Conservation (phyloP, 2,113 vertebrate genomes). For the Sardina pilchardus region DNA sequence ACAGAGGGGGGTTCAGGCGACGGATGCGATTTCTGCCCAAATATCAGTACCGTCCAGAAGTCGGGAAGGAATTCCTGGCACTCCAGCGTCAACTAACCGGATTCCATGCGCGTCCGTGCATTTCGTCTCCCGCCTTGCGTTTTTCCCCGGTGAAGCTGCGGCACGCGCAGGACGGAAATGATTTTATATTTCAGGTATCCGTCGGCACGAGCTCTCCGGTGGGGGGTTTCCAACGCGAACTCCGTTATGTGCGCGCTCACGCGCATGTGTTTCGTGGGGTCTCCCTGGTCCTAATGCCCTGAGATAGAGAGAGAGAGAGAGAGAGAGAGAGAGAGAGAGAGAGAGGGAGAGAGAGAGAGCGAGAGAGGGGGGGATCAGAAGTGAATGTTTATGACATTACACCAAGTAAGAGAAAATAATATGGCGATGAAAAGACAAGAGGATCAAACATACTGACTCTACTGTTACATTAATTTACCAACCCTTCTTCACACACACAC, state of each 20-base stretch:
- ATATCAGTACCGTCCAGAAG: neutral
- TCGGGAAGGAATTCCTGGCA: neutral
- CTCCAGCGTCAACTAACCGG: neutral
- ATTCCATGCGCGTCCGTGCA: neutral
- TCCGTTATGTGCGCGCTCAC: constrained; percentile 8
- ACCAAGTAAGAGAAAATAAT: neutral
- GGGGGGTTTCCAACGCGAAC: neutral
- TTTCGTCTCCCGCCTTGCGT: neutral
- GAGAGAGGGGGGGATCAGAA: neutral
- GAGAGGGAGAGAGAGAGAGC: neutral
- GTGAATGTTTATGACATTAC: too few species aligned
- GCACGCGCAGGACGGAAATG: neutral
- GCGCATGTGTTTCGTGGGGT: neutral
- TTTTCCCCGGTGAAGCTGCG: neutral
- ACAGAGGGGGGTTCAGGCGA: neutral
- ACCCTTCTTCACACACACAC: neutral
- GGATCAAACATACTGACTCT: neutral
- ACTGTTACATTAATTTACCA: neutral
- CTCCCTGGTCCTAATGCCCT: constrained; percentile 3
- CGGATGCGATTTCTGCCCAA: neutral
- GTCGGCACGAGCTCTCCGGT: neutral
- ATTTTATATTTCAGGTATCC: constrained; percentile 12
- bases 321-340: neutral
- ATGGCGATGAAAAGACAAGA: too few species aligned
- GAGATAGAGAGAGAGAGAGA: neutral